A percentile compares a stretch with the other conserved stretches of the same genome.
Conservation (phyloP, 2,888 invertebrate species). For the Sycophila texana region DNA sequence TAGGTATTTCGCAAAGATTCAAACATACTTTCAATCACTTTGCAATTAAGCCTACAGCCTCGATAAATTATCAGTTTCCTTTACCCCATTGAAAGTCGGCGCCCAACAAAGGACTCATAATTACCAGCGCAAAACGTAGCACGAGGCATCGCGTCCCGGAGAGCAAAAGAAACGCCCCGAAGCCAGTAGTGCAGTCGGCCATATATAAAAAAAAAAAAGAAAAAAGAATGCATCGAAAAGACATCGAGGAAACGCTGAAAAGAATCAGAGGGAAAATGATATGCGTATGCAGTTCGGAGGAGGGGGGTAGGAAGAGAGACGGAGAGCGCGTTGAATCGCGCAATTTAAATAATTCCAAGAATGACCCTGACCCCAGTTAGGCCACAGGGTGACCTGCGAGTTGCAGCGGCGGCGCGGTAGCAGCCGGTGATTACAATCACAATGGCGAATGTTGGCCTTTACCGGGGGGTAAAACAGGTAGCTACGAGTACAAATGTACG, state of each 20-base stretch:
- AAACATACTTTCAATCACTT: slow-evolving; percentile 8
- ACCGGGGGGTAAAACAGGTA: slow-evolving; percentile 68
- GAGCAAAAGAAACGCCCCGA: slow-evolving; percentile 2
- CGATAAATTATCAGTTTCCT: slow-evolving; percentile 40
- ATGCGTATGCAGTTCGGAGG: slow-evolving; percentile 28
- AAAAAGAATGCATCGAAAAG: slow-evolving; percentile 19
- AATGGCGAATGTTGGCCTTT: slow-evolving; percentile 60
- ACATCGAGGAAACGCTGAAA: slow-evolving; percentile 33
- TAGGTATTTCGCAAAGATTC: neutral
- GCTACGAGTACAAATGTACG: slow-evolving; percentile 60
- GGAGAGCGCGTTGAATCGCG: slow-evolving; percentile 57
- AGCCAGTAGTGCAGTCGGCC: neutral
- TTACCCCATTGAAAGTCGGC: slow-evolving; percentile 3
- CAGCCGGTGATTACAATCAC: slow-evolving; percentile 67
- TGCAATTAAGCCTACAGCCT: slow-evolving; percentile 15
- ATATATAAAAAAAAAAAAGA: slow-evolving; percentile 1
- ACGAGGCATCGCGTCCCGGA: neutral
- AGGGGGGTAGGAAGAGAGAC: neutral
- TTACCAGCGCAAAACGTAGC: slow-evolving; percentile 18
- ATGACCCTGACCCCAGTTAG: slow-evolving; percentile 68
- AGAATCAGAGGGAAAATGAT: slow-evolving; percentile 42
- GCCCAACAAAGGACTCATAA: slow-evolving; percentile 32
- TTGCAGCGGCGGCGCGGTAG: slow-evolving; percentile 34
- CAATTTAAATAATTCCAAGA: slow-evolving; percentile 68
- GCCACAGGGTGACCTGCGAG: slow-evolving; percentile 62